Percentiles rank a stretch among this genome's conserved stretches.
Conservation (phyloP, 2,113 vertebrate species). For the Taxidea taxus region DNA sequence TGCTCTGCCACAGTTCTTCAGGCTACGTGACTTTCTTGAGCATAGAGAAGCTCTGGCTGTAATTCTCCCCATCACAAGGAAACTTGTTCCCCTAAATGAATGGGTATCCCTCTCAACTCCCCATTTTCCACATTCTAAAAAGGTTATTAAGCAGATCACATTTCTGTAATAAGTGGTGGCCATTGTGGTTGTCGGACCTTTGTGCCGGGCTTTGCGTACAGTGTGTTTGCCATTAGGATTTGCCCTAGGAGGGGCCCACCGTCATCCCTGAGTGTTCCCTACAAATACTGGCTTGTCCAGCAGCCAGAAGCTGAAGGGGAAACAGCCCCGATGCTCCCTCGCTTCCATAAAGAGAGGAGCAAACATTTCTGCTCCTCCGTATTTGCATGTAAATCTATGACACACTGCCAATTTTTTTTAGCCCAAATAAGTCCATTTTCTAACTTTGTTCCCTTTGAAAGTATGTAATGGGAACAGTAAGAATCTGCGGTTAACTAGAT, state of each 20-base stretch:
- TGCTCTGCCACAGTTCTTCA: neutral
- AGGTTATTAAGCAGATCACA: neutral
- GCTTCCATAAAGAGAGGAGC: neutral
- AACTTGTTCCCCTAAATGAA: neutral
- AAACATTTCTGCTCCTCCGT: neutral
- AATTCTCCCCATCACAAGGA: neutral
- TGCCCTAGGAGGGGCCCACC: neutral
- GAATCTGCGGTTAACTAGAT: neutral
- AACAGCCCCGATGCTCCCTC: neutral
- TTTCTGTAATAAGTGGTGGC: neutral
- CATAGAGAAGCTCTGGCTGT: neutral
- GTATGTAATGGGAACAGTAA: constrained; percentile 17
- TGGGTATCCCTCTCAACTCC: neutral
- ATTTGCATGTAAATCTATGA: neutral
- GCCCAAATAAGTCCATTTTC: constrained; percentile 2
- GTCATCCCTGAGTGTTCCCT: neutral
- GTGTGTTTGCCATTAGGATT: neutral
- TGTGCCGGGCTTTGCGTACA: fast-evolving
- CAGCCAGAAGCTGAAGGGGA: neutral
- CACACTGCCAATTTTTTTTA: neutral
- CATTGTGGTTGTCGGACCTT: neutral
- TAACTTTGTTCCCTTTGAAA: neutral
- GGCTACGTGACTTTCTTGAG: neutral
- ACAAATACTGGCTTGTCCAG: neutral
- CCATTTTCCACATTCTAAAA: neutral